These are phyloP conservation scores for Arctocebus calabarensis DNA, from an alignment of 2,797 vertebrate genomes.

Conservation along the genomic window DNA sequence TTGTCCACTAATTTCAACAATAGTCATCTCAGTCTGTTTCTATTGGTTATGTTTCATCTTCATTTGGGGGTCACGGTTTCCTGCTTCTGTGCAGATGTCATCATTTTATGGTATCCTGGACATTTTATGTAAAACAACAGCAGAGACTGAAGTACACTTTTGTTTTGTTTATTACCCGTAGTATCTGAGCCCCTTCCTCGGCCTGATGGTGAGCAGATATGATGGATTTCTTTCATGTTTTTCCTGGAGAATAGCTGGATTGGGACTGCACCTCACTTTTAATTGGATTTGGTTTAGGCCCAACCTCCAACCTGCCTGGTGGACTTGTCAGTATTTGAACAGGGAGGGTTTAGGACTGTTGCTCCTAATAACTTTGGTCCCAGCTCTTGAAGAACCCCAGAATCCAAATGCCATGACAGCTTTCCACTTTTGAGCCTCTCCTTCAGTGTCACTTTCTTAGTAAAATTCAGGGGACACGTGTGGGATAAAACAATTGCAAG, in stretches of 20 bases:
- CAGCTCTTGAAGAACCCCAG: background rate
- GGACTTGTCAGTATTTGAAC: constrained; percentile 47
- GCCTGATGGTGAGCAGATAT: background rate
- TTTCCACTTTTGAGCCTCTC: background rate
- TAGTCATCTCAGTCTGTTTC: background rate
- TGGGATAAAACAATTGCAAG: background rate
- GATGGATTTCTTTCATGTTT: constrained; percentile 5
- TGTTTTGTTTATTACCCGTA: background rate
- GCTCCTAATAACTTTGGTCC: background rate
- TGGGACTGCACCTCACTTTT: background rate
- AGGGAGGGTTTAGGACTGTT: background rate
- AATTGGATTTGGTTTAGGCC: constrained; percentile 34
- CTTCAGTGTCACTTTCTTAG: constrained; percentile 22
- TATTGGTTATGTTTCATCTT: background rate
- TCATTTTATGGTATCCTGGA: background rate
- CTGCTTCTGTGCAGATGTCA: background rate
- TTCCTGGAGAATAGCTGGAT: constrained; percentile 14
- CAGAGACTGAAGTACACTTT: background rate
- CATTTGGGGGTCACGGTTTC: background rate
- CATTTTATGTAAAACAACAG: constrained; percentile 31
- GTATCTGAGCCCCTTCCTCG: background rate
- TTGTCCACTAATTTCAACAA: constrained; percentile 7
- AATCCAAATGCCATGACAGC: background rate
- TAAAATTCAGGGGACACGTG: background rate
- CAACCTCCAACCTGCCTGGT: background rate